These are phyloP conservation scores for Buathra laborator DNA, from an alignment of 2,888 invertebrate genomes.

Conservation along the genomic window DNA sequence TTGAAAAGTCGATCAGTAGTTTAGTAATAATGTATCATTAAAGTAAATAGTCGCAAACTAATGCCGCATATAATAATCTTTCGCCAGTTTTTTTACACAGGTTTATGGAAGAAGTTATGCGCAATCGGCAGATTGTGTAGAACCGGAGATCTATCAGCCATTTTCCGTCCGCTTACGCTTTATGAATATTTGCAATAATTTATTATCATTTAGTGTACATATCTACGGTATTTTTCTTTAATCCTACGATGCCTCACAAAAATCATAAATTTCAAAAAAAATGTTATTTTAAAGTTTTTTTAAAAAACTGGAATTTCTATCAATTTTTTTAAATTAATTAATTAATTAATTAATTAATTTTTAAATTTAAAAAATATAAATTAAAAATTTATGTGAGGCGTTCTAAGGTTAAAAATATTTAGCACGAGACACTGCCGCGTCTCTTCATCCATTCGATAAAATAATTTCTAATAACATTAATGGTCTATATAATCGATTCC, in stretches of 20 bases:
- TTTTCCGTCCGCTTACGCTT: slow-evolving; percentile 3
- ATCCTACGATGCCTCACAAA: background rate
- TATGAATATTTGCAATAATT: background rate
- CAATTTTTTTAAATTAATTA: no score
- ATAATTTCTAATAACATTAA: background rate
- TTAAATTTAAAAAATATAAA: no score
- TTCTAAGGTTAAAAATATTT: no score
- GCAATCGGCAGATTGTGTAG: background rate
- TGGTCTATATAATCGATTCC: slow-evolving; percentile 1
- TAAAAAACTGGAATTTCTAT: no score
- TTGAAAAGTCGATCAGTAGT: background rate
- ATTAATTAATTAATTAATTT: no score
- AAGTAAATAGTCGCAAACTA: slow-evolving; percentile 1
- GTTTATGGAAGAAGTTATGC: slow-evolving; percentile 1
- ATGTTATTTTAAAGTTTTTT: background rate
- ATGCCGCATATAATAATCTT: background rate
- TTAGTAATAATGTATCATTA: background rate
- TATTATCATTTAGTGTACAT: no score
- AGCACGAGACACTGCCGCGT: no score
- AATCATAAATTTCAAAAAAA: background rate
- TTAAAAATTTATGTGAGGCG: no score
- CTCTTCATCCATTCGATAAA: background rate
- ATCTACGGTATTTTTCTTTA: background rate
- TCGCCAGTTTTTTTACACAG: slow-evolving; percentile 3
- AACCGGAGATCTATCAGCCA: background rate